Evolutionary conservation across 1,140 invertebrate species (phyloP), one percentile per base, ranked within the genome.

Genomic region (Marisa cornuarietis): DNA sequence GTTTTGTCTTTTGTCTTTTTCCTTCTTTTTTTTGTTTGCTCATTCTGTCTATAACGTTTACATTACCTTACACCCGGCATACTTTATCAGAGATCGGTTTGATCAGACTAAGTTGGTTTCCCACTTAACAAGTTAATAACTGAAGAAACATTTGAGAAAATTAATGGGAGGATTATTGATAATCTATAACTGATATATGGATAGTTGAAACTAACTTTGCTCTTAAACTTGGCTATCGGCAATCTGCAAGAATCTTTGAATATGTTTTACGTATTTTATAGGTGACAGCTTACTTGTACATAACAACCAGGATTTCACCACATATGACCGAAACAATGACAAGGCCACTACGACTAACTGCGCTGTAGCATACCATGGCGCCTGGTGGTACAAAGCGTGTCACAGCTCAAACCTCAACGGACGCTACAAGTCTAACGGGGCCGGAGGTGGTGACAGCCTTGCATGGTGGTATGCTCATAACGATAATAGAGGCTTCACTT

Each of bases 251-350:
- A n/a, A n/a, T n/a, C n/a, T n/a, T n/a, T n/a, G n/a, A n/a, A n/a
- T n/a, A n/a, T n/a, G n/a, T n/a, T n/a, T n/a, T 31, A 1, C 11
- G 24, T 4, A 14, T 10, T 16, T 71, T 51, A 42, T 54, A 73
- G 71, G 71, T 18, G 71, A 73, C 51, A 73, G 71, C 49, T 49
- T 73, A 2, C 42, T 16, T 7, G 94, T 94, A 75, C 94, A 95
- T 83, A 93, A 94, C 18, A 93, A 93, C 0, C 93, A 93, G 85
- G 93, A 76, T 85, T 95, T 95, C 86, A 94, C 94, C 42, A 95
- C 94, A 0, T 91, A 91, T 62, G 95, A 95, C 78, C 87, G 90
- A 24, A 94, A 95, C 84, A 94, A 95, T 83, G 95, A 95, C 85
- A 5, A 42, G 1, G 31, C 31, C 31, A 42, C 31, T 42, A 42